Percentiles rank a stretch among this genome's conserved stretches.
phyloP scores from a whole-genome alignment of 2,888 invertebrate genomes.

The Dinocampus coccinellae region DNA sequence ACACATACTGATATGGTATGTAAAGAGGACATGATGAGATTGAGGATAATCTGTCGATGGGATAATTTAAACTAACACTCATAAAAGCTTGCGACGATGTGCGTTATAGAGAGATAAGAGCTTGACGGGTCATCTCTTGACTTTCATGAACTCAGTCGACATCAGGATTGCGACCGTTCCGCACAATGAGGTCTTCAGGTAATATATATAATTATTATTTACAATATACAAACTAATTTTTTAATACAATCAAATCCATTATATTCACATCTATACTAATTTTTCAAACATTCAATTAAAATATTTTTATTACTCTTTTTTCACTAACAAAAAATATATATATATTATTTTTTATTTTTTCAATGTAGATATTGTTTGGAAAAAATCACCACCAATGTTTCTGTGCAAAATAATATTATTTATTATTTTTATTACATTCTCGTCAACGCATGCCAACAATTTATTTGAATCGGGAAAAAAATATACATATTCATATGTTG shows the following conservation, averaged over 20 bases:
- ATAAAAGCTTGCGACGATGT: slow-evolving; percentile 34
- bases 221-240: neutral
- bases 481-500: slow-evolving; percentile 61
- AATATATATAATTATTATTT: slow-evolving; percentile 21
- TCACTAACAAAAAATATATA: neutral
- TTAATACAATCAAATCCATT: neutral
- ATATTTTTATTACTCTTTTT: neutral
- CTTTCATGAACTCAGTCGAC: slow-evolving; percentile 61
- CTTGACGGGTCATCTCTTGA: slow-evolving; percentile 65
- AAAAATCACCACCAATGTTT: slow-evolving; percentile 5
- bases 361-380: slow-evolving; percentile 2
- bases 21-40: slow-evolving; percentile 51
- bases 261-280: neutral
- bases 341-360: neutral
- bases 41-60: slow-evolving; percentile 57
- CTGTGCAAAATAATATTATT: slow-evolving; percentile 13
- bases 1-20: slow-evolving; percentile 36
- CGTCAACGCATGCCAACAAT: slow-evolving; percentile 35
- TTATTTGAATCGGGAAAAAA: slow-evolving; percentile 60
- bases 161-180: slow-evolving; percentile 55
- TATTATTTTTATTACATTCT: slow-evolving; percentile 20
- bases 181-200: slow-evolving; percentile 62
- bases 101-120: slow-evolving; percentile 49
- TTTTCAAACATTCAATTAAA: neutral
- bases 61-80: slow-evolving; percentile 56